Conservation (phyloP, 1,140 invertebrate genomes). For the Bemisia tabaci region DNA sequence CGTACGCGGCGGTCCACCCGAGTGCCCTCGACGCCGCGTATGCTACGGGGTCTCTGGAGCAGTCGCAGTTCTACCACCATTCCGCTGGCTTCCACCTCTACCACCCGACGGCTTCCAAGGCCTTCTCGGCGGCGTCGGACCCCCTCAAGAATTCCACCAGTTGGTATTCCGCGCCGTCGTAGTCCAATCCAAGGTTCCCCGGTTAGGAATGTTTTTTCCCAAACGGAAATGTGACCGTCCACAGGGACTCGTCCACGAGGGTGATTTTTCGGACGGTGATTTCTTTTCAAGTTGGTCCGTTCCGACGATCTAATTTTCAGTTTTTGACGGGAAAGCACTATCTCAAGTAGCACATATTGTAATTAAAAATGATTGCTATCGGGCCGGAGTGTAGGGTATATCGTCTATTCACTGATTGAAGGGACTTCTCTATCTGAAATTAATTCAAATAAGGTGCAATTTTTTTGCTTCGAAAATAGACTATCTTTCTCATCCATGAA, state of each 20-base stretch:
- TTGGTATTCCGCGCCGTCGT: conserved; percentile 66
- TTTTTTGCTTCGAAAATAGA: no score
- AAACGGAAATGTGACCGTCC: not conserved
- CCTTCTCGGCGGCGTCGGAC: conserved; percentile 33
- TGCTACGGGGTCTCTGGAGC: conserved; percentile 44
- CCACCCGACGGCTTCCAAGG: conserved; percentile 47
- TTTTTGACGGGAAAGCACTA: no score
- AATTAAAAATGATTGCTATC: no score
- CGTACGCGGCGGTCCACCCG: conserved; percentile 49
- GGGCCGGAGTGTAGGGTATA: no score
- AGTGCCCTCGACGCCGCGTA: conserved; percentile 40
- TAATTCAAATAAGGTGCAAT: no score
- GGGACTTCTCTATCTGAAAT: no score
- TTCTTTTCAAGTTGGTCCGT: no score
- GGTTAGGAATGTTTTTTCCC: not conserved
- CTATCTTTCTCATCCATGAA: no score
- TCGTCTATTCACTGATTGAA: no score
- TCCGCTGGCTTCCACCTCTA: conserved; percentile 77
- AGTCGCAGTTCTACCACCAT: conserved; percentile 70
- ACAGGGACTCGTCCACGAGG: not conserved
- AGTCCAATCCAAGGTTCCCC: conserved; percentile 24
- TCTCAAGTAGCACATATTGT: no score
- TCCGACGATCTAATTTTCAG: no score
- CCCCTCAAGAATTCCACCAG: conserved; percentile 39
- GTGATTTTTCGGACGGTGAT: not conserved